Base-by-base conservation (phyloP, 2,888 invertebrate species). In the Bedellia somnulentella region DNA sequence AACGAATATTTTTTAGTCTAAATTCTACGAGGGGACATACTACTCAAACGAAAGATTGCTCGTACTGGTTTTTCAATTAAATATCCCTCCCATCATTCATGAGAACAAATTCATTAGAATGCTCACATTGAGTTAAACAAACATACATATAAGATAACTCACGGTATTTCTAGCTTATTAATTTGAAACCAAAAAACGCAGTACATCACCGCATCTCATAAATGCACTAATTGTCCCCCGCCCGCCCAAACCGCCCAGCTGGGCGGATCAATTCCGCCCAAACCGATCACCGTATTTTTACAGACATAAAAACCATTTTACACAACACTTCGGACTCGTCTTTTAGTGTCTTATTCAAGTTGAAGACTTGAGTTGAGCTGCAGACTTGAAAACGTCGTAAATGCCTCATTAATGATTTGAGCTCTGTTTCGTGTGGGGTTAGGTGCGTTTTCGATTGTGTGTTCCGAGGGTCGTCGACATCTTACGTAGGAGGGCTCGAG, bases 321-420 rank as follows among this genome's bases (percentile, higher is more conserved):
- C 24, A 30, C 15, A 15, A 24, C 29, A 18, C n/a, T 15, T 30
- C 42, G 43, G 43, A 44, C 40, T 45, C 42, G 54, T 53, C 59
- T 57, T 56, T 61, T 67, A 59, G 57, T 59, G 57, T 64, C 71
- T 66, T 68, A 56, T 52, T 56, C 54, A 57, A 57, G 57, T 58
- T 54, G 53, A 52, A 49, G 29, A 38, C 50, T 44, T 44, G 46
- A 40, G 47, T 44, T 44, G 46, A 40, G 15, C 22, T 15, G 55
- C 40, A 73, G 71, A 71, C 71, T 55, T 57, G 42, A 49, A 47
- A 71, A 61, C 47, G 70, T 59, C 66, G 54, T 57, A 73, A 71
- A 64, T 57, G 55, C 54, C 47, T 34, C 36, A 41, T 36, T 32
- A 36, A 35, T 39, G 41, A 54, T 61, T 52, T 51, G 51, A 43